Base-by-base conservation (phyloP, 2,797 vertebrate species). In the Merluccius polli region DNA sequence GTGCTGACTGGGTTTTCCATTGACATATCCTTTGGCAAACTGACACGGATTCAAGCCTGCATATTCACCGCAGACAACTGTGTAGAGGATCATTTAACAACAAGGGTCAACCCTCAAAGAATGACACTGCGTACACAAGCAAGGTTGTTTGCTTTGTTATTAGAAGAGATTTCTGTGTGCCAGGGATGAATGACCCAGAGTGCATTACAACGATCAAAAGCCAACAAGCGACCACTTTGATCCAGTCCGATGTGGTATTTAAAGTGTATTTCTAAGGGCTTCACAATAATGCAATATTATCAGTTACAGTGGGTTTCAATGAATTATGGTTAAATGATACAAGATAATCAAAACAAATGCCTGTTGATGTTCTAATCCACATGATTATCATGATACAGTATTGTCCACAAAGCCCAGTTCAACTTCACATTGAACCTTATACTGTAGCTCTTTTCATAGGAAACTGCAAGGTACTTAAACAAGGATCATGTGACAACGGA, bases 181-280 rank as follows among this genome's bases (percentile, higher is more conserved):
- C 68, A 59, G 82, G 81, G 83, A 83, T 88, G 69, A 88, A 84
- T 79, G 84, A 83, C 86, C 78, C 77, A 10, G 77, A 75, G 77
- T 79, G 78, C 81, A 84, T 83, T 84, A 80, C 77, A 35, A 70
- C 75, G 76, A 81, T 85, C 77, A 83, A 84, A 81, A 84, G 77
- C 80, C 75, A 82, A 74, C 77, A 81, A 83, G 72, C 12, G 35
- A 68, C 71, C 36, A 59, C 75, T 81, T 74, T 87, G 71, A 65
- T 65, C 59, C n/a, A 11, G 59, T 24, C 52, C 8, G 21, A n/a
- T n/a, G 52, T 65, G 24, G 59, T 65, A 24, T 27, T 27, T 24
- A 9, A 27, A 27, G 52, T 63, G 59, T 12, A 27, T 65, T 27
- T 65, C 24, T 63, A 63, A 63, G 59, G n/a, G 59, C 59, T 63